Evolutionary conservation across 2,797 vertebrate species (phyloP), one percentile per base, ranked within the genome.

Genomic region (Coregonus sp.): DNA sequence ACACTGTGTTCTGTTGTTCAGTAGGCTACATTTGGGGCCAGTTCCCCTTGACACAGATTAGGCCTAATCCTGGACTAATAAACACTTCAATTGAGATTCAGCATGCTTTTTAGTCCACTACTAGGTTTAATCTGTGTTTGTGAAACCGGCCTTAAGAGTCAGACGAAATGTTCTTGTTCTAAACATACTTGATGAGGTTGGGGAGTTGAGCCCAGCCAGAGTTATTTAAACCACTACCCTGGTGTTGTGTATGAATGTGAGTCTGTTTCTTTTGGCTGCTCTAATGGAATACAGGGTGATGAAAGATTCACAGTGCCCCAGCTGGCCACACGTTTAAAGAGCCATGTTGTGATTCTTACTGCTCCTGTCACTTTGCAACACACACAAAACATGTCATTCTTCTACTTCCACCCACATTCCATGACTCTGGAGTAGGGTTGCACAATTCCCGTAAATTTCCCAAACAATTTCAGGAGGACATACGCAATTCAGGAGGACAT

Each of bases 271-370:
- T 76, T 80, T 71, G 84, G 70, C 69, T 80, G 5, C 73, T 82
- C 77, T 74, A 78, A 81, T 87, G 73, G 87, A 86, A 82, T 90
- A 78, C 15, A 85, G 68, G 59, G 20, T 83, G 82, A 80, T 71
- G 68, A 86, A 83, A 90, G 88, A 85, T 83, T 90, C 35, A 5
- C 72, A 87, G 79, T 87, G 80, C 75, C 75, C 67, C 69, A 86
- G 72, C 79, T 89, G 78, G 25, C 88, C 86, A 86, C 87, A 90
- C 66, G 84, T 90, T 83, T 78, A 78, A 75, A 69, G 86, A 80
- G 51, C 82, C 78, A 79, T 85, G 91, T 82, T 80, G 59, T 83
- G 68, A 82, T 37, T 37, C 35, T 82, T 85, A 82, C 72, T 37
- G 69, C 80, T 79, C 56, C 1, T 73, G 15, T 51, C 67, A 78